phyloP scores from a whole-genome alignment of 1,140 invertebrate species.

The Brachionus paranguensis region DNA sequence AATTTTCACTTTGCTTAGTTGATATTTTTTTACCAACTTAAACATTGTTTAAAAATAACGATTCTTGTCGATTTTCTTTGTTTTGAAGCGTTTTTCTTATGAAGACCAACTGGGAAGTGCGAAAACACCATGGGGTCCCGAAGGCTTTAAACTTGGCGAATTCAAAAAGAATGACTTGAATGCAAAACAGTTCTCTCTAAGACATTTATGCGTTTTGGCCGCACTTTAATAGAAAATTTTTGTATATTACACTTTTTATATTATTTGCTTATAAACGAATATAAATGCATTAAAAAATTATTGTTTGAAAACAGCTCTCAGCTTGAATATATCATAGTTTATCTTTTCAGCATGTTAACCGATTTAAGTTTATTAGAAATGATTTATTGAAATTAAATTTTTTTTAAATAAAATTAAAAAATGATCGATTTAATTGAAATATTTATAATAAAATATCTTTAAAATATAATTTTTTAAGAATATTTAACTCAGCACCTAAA shows the following conservation, averaged over 20 bases:
- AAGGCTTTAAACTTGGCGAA: neutral
- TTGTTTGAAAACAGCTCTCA: no score
- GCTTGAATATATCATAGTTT: no score
- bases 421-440: no score
- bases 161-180: neutral
- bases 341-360: no score
- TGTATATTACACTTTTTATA: neutral
- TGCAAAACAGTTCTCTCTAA: neutral
- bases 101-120: constrained; percentile 19
- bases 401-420: no score
- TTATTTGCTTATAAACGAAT: no score
- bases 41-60: constrained; percentile 1
- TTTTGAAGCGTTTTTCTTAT: neutral
- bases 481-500: no score
- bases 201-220: neutral
- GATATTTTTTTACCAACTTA: neutral
- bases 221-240: neutral
- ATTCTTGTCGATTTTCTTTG: neutral
- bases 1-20: constrained; percentile 5
- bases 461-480: no score
- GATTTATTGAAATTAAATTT: no score
- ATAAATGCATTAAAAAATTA: no score
- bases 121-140: neutral
- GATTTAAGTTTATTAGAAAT: no score
- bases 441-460: no score